Conservation (phyloP, 2,888 invertebrate species). For the Lomographa bimaculata region DNA sequence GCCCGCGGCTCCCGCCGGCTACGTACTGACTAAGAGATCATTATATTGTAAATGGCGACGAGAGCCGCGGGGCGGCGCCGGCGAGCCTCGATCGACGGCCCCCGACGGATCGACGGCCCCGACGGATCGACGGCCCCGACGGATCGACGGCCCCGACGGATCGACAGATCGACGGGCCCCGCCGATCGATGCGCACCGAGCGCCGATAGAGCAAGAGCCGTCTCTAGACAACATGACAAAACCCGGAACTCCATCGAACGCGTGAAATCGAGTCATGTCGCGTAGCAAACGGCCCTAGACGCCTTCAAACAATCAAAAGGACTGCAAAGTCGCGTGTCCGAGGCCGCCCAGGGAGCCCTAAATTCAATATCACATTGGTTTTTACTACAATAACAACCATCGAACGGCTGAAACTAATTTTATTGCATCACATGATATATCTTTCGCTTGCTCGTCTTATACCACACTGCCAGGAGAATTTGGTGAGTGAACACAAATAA, state of each 20-base stretch:
- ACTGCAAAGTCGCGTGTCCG: slow-evolving; percentile 35
- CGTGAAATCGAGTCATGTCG: slow-evolving; percentile 20
- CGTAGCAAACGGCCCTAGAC: slow-evolving; percentile 14
- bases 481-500: slow-evolving; percentile 32
- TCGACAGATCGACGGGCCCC: too few relatives aligned
- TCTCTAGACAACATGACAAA: slow-evolving; percentile 18
- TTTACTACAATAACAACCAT: slow-evolving; percentile 50
- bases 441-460: slow-evolving; percentile 50
- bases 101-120: too few relatives aligned
- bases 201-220: slow-evolving; percentile 17
- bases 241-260: slow-evolving; percentile 15
- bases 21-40: slow-evolving; percentile 34
- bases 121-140: too few relatives aligned
- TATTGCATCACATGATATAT: slow-evolving; percentile 69
- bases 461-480: slow-evolving; percentile 34
- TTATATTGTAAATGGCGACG: slow-evolving; percentile 21
- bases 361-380: slow-evolving; percentile 56
- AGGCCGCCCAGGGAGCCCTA: slow-evolving; percentile 50
- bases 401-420: slow-evolving; percentile 57
- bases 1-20: too few relatives aligned
- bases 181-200: slow-evolving; percentile 5
- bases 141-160: too few relatives aligned
- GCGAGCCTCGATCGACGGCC: too few relatives aligned
- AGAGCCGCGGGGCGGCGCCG: background rate
- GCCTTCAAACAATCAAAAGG: slow-evolving; percentile 32